Conservation (phyloP, 1,140 invertebrate genomes). For the Drosophila guanche region DNA sequence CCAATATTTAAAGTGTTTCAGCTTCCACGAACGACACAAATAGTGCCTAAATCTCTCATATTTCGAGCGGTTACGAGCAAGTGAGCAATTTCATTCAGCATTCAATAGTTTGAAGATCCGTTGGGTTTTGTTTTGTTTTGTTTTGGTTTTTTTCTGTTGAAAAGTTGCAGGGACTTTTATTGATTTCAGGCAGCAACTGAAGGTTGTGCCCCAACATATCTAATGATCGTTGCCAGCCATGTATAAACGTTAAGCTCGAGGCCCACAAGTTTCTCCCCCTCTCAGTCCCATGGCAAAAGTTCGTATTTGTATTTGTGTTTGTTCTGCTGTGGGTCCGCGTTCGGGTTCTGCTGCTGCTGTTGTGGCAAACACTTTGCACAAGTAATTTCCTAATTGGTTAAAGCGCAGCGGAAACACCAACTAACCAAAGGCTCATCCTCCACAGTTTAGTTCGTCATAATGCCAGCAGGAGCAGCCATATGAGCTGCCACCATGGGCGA, state of each 20-base stretch:
- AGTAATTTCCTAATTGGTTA: slow-evolving; percentile 75
- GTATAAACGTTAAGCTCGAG: slow-evolving; percentile 28
- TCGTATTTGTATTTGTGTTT: slow-evolving; percentile 28
- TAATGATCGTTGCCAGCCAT: slow-evolving; percentile 27
- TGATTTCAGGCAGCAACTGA: slow-evolving; percentile 26
- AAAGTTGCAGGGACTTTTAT: slow-evolving; percentile 48
- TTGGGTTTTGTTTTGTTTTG: slow-evolving; percentile 2
- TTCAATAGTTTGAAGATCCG: slow-evolving; percentile 13
- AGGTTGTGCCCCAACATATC: slow-evolving; percentile 5
- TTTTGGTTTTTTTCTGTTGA: background rate
- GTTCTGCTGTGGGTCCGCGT: background rate
- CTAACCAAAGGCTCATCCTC: slow-evolving; percentile 23
- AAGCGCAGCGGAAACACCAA: slow-evolving; percentile 39
- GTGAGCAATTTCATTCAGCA: background rate
- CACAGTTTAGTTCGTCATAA: slow-evolving; percentile 35
- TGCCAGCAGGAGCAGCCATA: slow-evolving; percentile 6
- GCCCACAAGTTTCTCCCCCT: slow-evolving; percentile 1
- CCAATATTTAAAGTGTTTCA: no score
- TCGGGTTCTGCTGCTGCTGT: slow-evolving; percentile 3
- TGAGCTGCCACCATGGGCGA: slow-evolving; percentile 40
- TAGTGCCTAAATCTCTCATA: background rate
- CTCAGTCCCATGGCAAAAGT: slow-evolving; percentile 22
- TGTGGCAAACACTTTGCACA: slow-evolving; percentile 57
- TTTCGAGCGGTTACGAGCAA: background rate
- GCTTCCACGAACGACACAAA: no score